Evolutionary conservation across 2,113 vertebrate genomes (phyloP).

Genomic region (Pomatorhinus ruficollis): DNA sequence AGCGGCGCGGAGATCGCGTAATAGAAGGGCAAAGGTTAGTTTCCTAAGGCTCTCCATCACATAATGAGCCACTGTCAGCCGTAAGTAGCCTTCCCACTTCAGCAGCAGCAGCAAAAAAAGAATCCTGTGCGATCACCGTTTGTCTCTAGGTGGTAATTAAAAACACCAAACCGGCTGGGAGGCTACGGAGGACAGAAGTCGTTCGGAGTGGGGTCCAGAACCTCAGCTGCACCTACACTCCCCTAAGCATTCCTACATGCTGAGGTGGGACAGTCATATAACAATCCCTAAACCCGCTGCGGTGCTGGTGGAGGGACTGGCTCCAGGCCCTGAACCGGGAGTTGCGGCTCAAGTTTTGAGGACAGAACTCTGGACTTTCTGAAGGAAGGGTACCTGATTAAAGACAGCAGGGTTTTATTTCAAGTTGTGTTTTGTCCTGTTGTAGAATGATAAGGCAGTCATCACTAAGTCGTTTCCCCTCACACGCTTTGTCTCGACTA

Average conservation of each 20-base stretch:
- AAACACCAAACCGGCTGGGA: background rate
- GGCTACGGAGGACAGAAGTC: background rate
- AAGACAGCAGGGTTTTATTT: background rate
- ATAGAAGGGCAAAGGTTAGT: slow-evolving; percentile 32
- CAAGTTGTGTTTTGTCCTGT: background rate
- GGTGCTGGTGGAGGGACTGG: background rate
- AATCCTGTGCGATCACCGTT: background rate
- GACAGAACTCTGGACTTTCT: background rate
- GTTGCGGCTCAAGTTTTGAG: background rate
- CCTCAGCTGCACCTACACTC: background rate
- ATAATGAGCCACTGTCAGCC: slow-evolving; percentile 18
- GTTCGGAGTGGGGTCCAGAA: background rate
- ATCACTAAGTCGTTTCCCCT: background rate
- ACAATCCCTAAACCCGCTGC: background rate
- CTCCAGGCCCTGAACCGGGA: background rate
- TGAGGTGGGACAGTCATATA: background rate
- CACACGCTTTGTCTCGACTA: background rate
- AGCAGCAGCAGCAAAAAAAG: background rate
- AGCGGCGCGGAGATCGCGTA: background rate
- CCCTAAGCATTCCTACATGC: too few species aligned
- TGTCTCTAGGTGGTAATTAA: background rate
- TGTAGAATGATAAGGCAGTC: background rate
- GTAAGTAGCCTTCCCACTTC: background rate
- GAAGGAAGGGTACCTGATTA: background rate
- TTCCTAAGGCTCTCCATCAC: slow-evolving; percentile 50